Evolutionary conservation across 2,797 vertebrate genomes (phyloP), one percentile per base, ranked within the genome.

Genomic region (Pithecia hirsuta): DNA sequence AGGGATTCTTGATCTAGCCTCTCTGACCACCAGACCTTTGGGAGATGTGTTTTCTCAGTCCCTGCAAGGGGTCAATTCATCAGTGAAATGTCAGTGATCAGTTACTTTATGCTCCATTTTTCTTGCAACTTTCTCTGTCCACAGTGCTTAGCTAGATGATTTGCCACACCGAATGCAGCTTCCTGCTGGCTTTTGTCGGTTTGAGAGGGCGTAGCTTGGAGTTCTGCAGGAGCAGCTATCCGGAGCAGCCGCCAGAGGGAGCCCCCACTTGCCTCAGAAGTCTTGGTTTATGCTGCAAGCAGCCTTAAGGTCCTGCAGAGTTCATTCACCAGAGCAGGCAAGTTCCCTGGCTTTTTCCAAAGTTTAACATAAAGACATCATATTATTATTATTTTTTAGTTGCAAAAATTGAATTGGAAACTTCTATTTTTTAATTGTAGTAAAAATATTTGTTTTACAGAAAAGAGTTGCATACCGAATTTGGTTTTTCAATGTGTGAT

Each of bases 301-400:
- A 9, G n/a, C n/a, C 48, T 22, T 7, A 1, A 10, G 2, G 4
- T 3, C 52, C 70, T 5, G 0, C 52, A 7, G 78, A 50, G 7
- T 41, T 52, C 19, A 24, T 44, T n/a, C n/a, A 26, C 44, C 46
- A 8, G 5, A 55, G 36, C 24, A 7, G 41, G 26, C 4, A 4
- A 1, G 8, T 15, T n/a, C 13, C 5, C 11, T 5, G 59, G 50
- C n/a, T 17, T 78, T 67, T 64, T 39, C 61, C 26, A 2, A 46
- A 10, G 1, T 24, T 6, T 19, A 39, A 11, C 36, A 14, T 3
- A 14, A 61, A 74, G 46, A 1, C 36, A 24, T 64, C 7, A 22
- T 14, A 39, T 7, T 1, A 2, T 22, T 55, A 36, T 48, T 12
- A 11, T 13, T 61, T 41, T n/a, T 19, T 24, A 52, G 26, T 2